Evolutionary conservation across 2,797 vertebrate genomes (phyloP), one percentile per base, ranked within the genome.

Genomic region (Etheostoma nigrum): DNA sequence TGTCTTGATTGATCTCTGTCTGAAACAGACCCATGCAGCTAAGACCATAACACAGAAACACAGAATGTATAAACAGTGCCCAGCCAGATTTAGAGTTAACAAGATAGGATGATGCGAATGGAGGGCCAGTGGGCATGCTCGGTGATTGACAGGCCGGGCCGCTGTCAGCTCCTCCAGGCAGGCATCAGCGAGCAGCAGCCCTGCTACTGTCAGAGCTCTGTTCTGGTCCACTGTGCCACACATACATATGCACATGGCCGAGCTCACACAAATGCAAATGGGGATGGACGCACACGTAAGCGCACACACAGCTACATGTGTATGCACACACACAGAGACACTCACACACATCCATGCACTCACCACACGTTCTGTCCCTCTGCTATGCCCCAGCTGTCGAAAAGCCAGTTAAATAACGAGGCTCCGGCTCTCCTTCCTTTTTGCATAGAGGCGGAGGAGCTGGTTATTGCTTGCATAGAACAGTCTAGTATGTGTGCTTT

Each of bases 191-290:
- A 97, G 89, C 91, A 96, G 94, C 94, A 94, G 95, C 88, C 92
- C 92, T 96, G 96, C 97, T 96, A 95, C 97, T 97, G 97, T 97
- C 97, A 98, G 96, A 93, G 91, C 96, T 96, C 95, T 94, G 97
- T 98, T 99, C 97, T 97, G 97, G 96, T 97, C 97, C 96, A 95
- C 95, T 97, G 97, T 98, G 95, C 95, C 91, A 90, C 91, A 91
- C 92, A 92, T 88, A 88, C 88, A 91, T 90, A 89, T 87, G 87
- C 89, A 90, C 88, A 90, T 83, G 86, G 82, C 80, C 82, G 19
- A 76, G 82, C 86, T 87, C 89, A 87, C 86, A 87, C 84, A 86
- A 79, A 90, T 89, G 90, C 87, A 93, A 89, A 93, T 87, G 65
- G 25, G 48, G 72, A 74, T 68, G 86, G 82, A 84, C 88, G 65